Conservation (phyloP, 1,140 invertebrate species). For the Drosophila sulfurigaster region DNA sequence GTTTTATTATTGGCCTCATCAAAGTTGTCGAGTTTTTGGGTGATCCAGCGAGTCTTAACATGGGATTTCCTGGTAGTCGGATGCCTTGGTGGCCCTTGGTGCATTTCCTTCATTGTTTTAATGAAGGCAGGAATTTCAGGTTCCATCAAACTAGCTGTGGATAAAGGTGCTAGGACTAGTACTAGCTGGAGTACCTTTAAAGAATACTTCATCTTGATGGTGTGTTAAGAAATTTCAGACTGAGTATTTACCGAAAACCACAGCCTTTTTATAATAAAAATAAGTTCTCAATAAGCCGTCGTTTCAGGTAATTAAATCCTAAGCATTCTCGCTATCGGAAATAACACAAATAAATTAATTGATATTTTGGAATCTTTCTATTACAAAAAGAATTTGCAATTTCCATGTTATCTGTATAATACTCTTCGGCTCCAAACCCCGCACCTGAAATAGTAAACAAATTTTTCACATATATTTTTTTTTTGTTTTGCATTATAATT, state of each 20-base stretch:
- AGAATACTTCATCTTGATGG: conserved; percentile 55
- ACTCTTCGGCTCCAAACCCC: no score
- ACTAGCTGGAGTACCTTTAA: conserved; percentile 15
- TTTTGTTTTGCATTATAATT: no score
- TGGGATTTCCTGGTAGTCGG: conserved; percentile 19
- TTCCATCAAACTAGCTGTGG: conserved; percentile 19
- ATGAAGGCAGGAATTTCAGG: conserved; percentile 40
- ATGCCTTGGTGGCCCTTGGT: conserved; percentile 55
- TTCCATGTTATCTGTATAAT: no score
- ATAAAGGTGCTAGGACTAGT: conserved; percentile 29
- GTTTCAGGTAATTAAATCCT: no score
- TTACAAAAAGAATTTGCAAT: no score
- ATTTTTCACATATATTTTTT: no score
- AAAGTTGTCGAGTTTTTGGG: conserved; percentile 89
- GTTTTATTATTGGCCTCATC: conserved; percentile 87
- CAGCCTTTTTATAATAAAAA: conserved; percentile 63
- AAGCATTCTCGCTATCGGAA: no score
- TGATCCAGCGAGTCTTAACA: conserved; percentile 59
- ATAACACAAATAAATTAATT: no score
- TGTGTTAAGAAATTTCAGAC: conserved; percentile 48
- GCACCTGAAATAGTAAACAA: no score
- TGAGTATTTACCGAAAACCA: conserved; percentile 43
- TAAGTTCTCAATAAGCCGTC: no score
- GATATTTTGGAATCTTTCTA: no score
- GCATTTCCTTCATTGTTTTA: conserved; percentile 40